Percentiles rank a stretch among this genome's conserved stretches.
Evolutionary conservation across 2,113 vertebrate species (phyloP).

Genomic region (Hippolais icterina): DNA sequence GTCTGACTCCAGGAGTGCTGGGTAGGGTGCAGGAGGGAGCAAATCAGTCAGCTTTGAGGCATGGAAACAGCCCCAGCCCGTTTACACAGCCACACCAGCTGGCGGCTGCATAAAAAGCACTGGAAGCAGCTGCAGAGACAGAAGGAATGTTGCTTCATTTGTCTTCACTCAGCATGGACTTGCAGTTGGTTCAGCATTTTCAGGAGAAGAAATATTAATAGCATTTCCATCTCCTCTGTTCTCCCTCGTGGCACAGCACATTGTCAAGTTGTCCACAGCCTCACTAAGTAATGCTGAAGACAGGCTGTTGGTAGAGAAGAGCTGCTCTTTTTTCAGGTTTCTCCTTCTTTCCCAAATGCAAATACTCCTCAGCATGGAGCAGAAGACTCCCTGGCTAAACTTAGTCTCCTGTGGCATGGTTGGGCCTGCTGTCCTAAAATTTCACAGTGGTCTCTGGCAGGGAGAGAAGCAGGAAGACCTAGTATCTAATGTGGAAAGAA

Average conservation of each 20-base stretch:
- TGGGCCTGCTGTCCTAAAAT: background rate
- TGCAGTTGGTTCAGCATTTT: background rate
- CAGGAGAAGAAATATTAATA: background rate
- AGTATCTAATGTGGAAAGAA: background rate
- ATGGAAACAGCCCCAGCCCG: background rate
- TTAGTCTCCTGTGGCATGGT: background rate
- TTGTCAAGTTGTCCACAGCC: background rate
- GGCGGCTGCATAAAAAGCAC: background rate
- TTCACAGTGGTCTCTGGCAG: background rate
- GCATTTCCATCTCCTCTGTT: background rate
- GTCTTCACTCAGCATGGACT: background rate
- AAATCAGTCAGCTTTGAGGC: background rate
- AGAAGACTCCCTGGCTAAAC: background rate
- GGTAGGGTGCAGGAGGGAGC: background rate
- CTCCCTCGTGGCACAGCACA: background rate
- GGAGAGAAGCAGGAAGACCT: background rate
- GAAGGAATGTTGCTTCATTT: background rate
- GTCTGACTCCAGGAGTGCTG: background rate
- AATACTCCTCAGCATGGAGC: background rate
- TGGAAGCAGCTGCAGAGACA: conserved; percentile 33
- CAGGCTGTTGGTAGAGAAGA: background rate
- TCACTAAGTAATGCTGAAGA: background rate
- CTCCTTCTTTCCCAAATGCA: background rate
- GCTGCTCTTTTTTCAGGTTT: background rate
- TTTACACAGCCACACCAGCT: background rate